Conservation (phyloP, 2,113 vertebrate genomes). For the Erpornis zantholeuca region DNA sequence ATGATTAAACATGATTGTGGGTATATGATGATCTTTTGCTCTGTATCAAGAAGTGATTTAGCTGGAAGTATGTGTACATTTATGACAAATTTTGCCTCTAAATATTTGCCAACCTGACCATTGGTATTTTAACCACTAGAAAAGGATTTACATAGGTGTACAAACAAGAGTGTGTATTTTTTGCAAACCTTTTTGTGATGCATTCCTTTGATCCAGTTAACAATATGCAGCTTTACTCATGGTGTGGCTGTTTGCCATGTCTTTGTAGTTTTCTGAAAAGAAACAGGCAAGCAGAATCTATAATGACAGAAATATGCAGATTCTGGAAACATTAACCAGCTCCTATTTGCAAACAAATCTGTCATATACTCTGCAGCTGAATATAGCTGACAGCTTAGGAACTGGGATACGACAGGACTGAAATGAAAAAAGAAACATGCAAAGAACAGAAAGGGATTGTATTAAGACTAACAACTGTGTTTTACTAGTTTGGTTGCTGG, state of each 20-base stretch:
- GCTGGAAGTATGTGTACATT: not conserved
- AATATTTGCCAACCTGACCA: not conserved
- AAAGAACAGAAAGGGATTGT: not conserved
- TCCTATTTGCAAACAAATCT: conserved; percentile 2
- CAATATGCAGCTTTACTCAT: not conserved
- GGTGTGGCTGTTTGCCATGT: not conserved
- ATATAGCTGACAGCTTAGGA: not conserved
- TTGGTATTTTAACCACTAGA: not conserved
- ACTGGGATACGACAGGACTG: not conserved
- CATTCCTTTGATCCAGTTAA: not conserved
- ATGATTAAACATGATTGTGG: not conserved
- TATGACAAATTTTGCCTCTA: not conserved
- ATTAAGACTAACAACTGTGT: not conserved
- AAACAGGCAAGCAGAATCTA: not conserved
- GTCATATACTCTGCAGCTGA: not conserved
- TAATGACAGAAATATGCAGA: not conserved
- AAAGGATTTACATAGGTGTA: conserved; percentile 30
- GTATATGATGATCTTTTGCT: not conserved
- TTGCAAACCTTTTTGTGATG: not conserved
- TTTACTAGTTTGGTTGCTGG: not conserved
- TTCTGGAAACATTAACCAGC: not conserved
- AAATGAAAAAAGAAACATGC: not conserved
- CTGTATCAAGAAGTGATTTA: not conserved
- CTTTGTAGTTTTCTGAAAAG: conserved; percentile 30
- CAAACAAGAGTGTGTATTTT: not conserved